A percentile compares a stretch with the other conserved stretches of the same genome.
phyloP scores from a whole-genome alignment of 2,888 invertebrate species.

The Drosophila buzzatii region DNA sequence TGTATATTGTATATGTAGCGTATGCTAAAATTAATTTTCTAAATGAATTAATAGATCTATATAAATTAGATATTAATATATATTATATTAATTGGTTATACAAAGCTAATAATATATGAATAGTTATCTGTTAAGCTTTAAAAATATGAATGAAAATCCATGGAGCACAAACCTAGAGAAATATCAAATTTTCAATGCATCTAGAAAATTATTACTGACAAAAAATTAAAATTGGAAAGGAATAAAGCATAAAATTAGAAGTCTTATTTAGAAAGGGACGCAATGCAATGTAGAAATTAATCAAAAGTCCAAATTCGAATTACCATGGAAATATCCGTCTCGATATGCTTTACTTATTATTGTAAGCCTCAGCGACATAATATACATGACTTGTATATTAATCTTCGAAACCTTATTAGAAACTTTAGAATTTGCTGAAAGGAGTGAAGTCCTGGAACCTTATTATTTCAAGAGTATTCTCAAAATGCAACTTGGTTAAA shows the following conservation, averaged over 20 bases:
- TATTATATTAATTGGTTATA: no score
- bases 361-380: no score
- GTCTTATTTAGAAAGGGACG: no score
- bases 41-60: no score
- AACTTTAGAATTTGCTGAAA: not conserved
- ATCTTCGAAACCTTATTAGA: not conserved
- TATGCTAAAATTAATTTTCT: not conserved
- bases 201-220: not conserved
- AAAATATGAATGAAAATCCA: not conserved
- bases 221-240: not conserved
- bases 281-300: no score
- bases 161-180: not conserved
- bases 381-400: no score
- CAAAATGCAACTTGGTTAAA: not conserved
- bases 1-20: no score
- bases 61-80: no score
- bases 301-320: not conserved
- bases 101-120: no score
- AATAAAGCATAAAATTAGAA: not conserved
- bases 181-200: not conserved
- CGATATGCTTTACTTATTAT: not conserved
- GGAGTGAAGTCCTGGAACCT: no score
- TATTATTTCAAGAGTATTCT: no score
- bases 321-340: not conserved
- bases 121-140: not conserved